These are phyloP conservation scores for Brenthis hecate DNA, from an alignment of 2,888 invertebrate genomes.

Conservation along the genomic window DNA sequence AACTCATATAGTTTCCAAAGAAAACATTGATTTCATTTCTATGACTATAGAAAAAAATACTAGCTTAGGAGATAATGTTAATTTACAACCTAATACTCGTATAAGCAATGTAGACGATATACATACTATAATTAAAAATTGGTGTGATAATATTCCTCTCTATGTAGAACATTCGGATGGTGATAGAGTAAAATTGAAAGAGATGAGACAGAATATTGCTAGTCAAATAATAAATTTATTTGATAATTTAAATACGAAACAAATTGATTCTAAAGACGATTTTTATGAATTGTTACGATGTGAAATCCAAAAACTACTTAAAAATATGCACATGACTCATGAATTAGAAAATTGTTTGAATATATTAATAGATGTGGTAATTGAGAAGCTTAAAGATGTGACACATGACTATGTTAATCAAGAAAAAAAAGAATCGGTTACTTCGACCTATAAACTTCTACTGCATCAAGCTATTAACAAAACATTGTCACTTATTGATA, in stretches of 20 bases:
- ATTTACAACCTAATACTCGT: neutral
- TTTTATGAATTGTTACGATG: conserved; percentile 2
- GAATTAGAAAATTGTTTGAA: conserved; percentile 42
- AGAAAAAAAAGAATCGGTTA: conserved; percentile 20
- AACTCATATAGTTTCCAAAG: conserved; percentile 34
- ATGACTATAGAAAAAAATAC: neutral
- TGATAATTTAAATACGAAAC: neutral
- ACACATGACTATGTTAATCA: conserved; percentile 49
- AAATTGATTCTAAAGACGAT: neutral
- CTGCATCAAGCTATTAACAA: conserved; percentile 54
- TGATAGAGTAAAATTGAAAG: neutral
- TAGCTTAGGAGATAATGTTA: neutral
- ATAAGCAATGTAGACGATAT: neutral
- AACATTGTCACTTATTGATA: conserved; percentile 47
- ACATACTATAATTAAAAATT: conserved; percentile 1
- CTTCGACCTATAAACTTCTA: conserved; percentile 50
- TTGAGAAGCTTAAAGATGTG: conserved; percentile 46
- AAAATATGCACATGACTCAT: conserved; percentile 40
- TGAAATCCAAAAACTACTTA: conserved; percentile 12
- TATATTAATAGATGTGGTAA: conserved; percentile 45
- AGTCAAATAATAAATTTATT: neutral
- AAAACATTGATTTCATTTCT: neutral
- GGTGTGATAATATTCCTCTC: conserved; percentile 14
- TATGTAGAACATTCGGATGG: neutral
- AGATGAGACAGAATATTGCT: conserved; percentile 1